Percentiles rank a stretch among this genome's conserved stretches.
phyloP scores from a whole-genome alignment of 1,140 invertebrate genomes.

The Dreissena polymorpha region DNA sequence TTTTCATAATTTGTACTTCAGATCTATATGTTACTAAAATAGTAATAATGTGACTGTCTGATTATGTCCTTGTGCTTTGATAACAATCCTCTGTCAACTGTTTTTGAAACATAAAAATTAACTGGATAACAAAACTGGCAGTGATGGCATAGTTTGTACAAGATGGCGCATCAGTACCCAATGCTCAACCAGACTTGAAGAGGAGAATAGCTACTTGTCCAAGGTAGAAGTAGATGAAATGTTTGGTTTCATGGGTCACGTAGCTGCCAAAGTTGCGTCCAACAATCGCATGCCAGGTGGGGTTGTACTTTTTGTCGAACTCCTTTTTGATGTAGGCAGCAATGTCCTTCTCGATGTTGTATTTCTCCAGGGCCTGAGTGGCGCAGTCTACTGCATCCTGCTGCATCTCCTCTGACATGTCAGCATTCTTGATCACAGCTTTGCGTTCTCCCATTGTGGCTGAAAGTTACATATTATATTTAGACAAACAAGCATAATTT shows the following conservation, averaged over 20 bases:
- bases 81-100: no score
- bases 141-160: no score
- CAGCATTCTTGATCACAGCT: constrained; percentile 99
- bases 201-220: constrained; percentile 68
- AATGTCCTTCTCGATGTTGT: constrained; percentile 99
- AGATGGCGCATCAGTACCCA: no score
- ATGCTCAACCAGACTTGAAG: constrained; percentile 62
- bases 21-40: no score
- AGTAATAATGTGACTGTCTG: no score
- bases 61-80: no score
- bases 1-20: no score
- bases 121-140: no score
- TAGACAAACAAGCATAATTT: no score
- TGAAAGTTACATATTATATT: not conserved
- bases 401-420: constrained; percentile 99
- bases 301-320: constrained; percentile 99
- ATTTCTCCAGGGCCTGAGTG: constrained; percentile 98
- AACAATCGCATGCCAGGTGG: constrained; percentile 97
- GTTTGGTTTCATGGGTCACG: constrained; percentile 97
- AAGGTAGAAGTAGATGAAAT: constrained; percentile 91
- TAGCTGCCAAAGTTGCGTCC: constrained; percentile 96
- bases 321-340: constrained; percentile 99
- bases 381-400: constrained; percentile 99
- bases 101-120: no score
- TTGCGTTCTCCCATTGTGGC: constrained; percentile 95